Percentiles rank a stretch among this genome's conserved stretches.
phyloP scores from a whole-genome alignment of 2,888 invertebrate species.

The Melieria crassipennis region DNA sequence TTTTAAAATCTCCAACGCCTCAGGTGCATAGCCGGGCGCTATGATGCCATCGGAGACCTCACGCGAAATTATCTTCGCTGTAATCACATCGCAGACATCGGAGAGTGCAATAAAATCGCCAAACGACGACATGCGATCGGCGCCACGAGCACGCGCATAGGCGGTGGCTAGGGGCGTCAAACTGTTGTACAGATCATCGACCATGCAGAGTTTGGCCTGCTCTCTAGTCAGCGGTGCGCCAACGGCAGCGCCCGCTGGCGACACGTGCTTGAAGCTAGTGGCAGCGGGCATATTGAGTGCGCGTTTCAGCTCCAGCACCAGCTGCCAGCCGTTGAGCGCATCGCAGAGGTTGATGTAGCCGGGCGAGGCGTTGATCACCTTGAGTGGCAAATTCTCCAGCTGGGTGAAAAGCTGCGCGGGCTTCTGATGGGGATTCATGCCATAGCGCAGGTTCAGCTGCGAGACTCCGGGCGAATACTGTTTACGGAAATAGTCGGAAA shows the following conservation, averaged over 20 bases:
- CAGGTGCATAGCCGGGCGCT: slow-evolving; percentile 88
- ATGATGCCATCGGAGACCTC: slow-evolving; percentile 99
- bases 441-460: slow-evolving; percentile 89
- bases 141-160: slow-evolving; percentile 95
- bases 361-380: slow-evolving; percentile 92
- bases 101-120: slow-evolving; percentile 97
- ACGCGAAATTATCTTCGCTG: slow-evolving; percentile 91
- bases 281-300: slow-evolving; percentile 89
- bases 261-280: slow-evolving; percentile 97
- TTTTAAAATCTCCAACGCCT: slow-evolving; percentile 85
- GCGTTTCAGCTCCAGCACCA: slow-evolving; percentile 86
- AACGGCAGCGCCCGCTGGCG: slow-evolving; percentile 96
- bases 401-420: slow-evolving; percentile 92
- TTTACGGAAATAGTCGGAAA: slow-evolving; percentile 94
- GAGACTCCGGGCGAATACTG: slow-evolving; percentile 82
- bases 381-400: slow-evolving; percentile 81
- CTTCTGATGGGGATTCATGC: slow-evolving; percentile 98
- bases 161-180: slow-evolving; percentile 88
- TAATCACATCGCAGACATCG: slow-evolving; percentile 87
- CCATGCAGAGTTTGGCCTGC: slow-evolving; percentile 93
- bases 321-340: slow-evolving; percentile 96
- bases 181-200: slow-evolving; percentile 79
- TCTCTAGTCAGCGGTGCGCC: slow-evolving; percentile 79
- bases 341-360: slow-evolving; percentile 98
- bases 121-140: slow-evolving; percentile 99